phyloP scores from a whole-genome alignment of 2,888 invertebrate species.

The Gortyna flavago region DNA sequence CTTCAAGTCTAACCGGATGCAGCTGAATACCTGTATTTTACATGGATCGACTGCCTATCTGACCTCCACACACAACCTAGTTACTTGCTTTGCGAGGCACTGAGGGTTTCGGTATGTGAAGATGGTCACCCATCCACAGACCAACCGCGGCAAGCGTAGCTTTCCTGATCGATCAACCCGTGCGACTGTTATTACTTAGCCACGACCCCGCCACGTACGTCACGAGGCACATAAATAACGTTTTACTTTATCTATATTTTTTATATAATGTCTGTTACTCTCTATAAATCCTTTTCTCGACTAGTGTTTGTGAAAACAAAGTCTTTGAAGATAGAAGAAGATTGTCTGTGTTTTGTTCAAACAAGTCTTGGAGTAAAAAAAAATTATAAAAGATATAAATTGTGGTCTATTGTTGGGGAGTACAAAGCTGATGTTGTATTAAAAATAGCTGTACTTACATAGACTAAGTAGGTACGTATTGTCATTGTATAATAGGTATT shows the following conservation, averaged over 20 bases:
- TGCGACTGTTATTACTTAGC: too few relatives aligned
- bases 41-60: too few relatives aligned
- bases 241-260: neutral
- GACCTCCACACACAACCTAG: too few relatives aligned
- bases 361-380: constrained; percentile 60
- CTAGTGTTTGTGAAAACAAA: constrained; percentile 75
- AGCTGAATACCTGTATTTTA: too few relatives aligned
- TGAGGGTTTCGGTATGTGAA: too few relatives aligned
- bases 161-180: too few relatives aligned
- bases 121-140: too few relatives aligned
- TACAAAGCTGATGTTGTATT: constrained; percentile 57
- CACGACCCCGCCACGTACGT: too few relatives aligned
- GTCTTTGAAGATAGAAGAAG: constrained; percentile 78
- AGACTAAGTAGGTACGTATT: neutral
- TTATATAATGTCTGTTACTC: constrained; percentile 33
- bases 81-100: too few relatives aligned
- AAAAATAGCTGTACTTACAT: constrained; percentile 18
- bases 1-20: too few relatives aligned
- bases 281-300: constrained; percentile 61
- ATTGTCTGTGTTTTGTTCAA: constrained; percentile 76
- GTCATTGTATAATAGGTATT: neutral
- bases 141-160: too few relatives aligned
- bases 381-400: constrained; percentile 62
- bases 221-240: neutral
- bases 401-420: constrained; percentile 66